phyloP scores from a whole-genome alignment of 2,888 invertebrate genomes.

The Synergus laeviventris region DNA sequence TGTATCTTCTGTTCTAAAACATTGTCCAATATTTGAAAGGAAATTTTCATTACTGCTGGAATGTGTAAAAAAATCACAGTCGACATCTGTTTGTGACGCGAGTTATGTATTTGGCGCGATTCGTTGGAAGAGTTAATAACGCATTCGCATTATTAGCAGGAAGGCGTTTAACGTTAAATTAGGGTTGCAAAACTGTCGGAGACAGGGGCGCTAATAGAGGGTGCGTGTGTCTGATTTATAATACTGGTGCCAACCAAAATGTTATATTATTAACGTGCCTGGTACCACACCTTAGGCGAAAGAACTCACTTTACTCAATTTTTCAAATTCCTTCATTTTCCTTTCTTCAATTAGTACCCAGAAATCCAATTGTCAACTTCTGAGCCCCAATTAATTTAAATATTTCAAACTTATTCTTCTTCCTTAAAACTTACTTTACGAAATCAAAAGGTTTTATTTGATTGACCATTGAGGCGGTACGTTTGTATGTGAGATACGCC shows the following conservation, averaged over 20 bases:
- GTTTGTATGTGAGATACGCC: too few species aligned
- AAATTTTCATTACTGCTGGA: neutral
- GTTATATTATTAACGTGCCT: neutral
- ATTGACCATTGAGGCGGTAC: too few species aligned
- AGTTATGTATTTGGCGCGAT: neutral
- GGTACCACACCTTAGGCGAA: neutral
- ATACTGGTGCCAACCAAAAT: constrained; percentile 58
- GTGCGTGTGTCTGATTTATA: constrained; percentile 72
- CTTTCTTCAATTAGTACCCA: neutral
- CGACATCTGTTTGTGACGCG: neutral
- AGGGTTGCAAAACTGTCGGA: constrained; percentile 66
- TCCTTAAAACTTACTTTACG: too few species aligned
- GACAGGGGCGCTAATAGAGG: constrained; percentile 71
- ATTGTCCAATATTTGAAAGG: too few species aligned
- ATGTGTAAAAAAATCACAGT: neutral
- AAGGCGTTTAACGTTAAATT: constrained; percentile 70
- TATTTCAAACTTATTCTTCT: too few species aligned
- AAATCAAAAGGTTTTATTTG: too few species aligned
- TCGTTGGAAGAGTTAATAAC: constrained; percentile 59
- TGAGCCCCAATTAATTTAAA: neutral
- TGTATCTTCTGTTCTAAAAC: too few species aligned
- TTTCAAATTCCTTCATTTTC: neutral
- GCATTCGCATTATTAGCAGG: constrained; percentile 65
- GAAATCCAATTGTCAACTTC: neutral
- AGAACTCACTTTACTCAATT: neutral